phyloP scores from a whole-genome alignment of 2,888 invertebrate species.

The Drosophila austrosaltans region DNA sequence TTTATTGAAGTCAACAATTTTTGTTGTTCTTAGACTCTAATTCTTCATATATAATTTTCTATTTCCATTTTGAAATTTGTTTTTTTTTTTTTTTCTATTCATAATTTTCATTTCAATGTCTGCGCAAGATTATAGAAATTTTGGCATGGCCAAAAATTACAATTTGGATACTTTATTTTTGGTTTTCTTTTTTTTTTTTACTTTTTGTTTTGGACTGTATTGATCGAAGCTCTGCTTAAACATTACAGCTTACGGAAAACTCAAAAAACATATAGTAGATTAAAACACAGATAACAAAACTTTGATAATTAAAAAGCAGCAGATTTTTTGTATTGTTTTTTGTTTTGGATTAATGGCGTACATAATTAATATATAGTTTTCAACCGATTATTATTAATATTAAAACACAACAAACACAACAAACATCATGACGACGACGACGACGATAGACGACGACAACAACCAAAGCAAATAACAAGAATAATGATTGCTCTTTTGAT shows the following conservation, averaged over 20 bases:
- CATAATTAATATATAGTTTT: constrained; percentile 8
- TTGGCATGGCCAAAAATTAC: constrained; percentile 9
- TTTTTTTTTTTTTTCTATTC: not conserved
- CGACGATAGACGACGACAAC: constrained; percentile 72
- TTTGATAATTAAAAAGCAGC: not conserved
- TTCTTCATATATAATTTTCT: too few relatives aligned
- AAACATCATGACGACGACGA: constrained; percentile 68
- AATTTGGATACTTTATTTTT: constrained; percentile 44
- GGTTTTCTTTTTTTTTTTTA: constrained; percentile 55
- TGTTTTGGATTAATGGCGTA: constrained; percentile 23
- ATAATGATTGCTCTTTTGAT: constrained; percentile 53
- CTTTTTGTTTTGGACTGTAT: constrained; percentile 59
- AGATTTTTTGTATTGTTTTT: constrained; percentile 25
- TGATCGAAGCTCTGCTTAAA: constrained; percentile 81
- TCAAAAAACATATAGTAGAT: constrained; percentile 44
- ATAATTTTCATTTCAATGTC: not conserved
- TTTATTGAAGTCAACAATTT: too few relatives aligned
- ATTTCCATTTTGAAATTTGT: too few relatives aligned
- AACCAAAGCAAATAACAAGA: constrained; percentile 75
- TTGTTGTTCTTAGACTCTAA: too few relatives aligned
- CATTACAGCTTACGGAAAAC: constrained; percentile 79
- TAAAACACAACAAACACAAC: constrained; percentile 66
- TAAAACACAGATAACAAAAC: constrained; percentile 12
- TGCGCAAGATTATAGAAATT: not conserved
- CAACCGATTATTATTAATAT: constrained; percentile 14